phyloP scores from a whole-genome alignment of 2,888 invertebrate species.

The Yponomeuta plumbellus region DNA sequence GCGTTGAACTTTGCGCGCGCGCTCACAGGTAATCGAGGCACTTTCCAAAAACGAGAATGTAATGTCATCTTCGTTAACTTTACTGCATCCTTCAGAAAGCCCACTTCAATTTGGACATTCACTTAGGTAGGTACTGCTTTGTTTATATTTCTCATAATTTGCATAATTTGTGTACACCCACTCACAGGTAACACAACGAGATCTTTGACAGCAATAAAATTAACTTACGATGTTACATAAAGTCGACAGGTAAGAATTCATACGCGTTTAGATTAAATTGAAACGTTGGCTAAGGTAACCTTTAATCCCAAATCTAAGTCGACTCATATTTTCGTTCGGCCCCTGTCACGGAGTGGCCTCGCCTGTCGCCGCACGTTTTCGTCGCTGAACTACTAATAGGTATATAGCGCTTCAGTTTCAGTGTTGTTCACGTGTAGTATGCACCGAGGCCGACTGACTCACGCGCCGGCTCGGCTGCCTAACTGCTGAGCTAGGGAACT shows the following conservation, averaged over 20 bases:
- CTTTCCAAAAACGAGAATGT: background rate
- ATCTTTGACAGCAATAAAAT: background rate
- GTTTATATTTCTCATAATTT: background rate
- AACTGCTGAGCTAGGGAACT: background rate
- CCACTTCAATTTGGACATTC: background rate
- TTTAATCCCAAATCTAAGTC: background rate
- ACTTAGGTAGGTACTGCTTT: background rate
- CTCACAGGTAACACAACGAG: background rate
- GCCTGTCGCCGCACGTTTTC: constrained; percentile 40
- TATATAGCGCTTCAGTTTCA: constrained; percentile 56
- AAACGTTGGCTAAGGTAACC: background rate
- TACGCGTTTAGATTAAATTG: background rate
- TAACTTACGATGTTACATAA: background rate
- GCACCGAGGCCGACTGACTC: constrained; percentile 67
- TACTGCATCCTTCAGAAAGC: background rate
- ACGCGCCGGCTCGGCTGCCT: constrained; percentile 33
- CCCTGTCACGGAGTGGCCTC: constrained; percentile 34
- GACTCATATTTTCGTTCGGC: background rate
- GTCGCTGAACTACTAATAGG: constrained; percentile 48
- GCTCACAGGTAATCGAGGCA: constrained; percentile 8
- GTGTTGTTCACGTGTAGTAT: constrained; percentile 46
- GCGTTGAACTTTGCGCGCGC: constrained; percentile 29
- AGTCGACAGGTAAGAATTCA: background rate
- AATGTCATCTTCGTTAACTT: background rate
- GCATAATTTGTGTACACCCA: background rate